Base-by-base conservation (phyloP, 2,888 invertebrate genomes). In the Syrista parreyssii region DNA sequence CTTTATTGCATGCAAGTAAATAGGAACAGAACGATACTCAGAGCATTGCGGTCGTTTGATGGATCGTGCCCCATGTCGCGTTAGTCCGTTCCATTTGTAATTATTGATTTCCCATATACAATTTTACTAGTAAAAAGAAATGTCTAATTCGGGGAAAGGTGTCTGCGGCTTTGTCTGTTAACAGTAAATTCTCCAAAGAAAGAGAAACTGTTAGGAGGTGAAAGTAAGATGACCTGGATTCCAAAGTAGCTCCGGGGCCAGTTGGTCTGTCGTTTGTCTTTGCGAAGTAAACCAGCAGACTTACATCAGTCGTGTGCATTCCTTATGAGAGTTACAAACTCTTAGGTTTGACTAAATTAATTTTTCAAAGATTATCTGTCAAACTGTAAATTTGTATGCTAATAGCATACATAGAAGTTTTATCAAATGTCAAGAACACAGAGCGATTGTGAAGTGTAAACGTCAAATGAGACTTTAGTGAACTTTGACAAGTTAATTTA, bases 181-280 rank as follows among this genome's bases (percentile, higher is more conserved):
- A 55, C 40, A 23, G 40, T 55, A 55, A 55, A 15, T 40, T 23
- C 9, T 6, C 40, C 40, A 55, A 55, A 55, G 32, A 71, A 71
- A 71, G 71, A 71, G 71, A 71, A 71, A 15, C 30, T 71, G 12
- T 71, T 71, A 71, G 31, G 12, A 1, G 36, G 83, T 79, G 80
- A 83, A 83, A 83, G 82, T 80, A 35, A 76, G 72, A 74, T 78
- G 79, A 80, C 83, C 79, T 76, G 71, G 74, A 81, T 78, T 79
- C 15, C 23, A 55, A 55, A 9, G 23, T 23, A 23, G 40, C 23
- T 1, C 23, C 6, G 23, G 6, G 23, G 1, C 23, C 40, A 23
- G 40, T 2, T 23, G 6, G 40, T 23, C 23, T 9, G 23, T 23
- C 40, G 0, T 55, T 55, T 55, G 23, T 55, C 40, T 23, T 23